Conservation (phyloP, 92 coral and sea anemone genomes). For the Actinernus sp. region DNA sequence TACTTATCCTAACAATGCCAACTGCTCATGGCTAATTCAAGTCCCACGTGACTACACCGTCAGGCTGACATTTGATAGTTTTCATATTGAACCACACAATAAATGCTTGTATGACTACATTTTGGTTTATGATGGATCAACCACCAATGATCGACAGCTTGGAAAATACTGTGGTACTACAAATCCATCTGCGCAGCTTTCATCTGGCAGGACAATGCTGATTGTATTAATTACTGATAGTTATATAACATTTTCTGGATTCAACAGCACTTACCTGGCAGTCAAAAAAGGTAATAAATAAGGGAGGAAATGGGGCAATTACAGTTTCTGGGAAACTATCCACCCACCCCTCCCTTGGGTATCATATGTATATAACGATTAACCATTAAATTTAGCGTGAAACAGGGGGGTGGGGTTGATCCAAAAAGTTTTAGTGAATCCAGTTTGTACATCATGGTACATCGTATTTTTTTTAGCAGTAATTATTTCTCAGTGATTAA, state of each 20-base stretch:
- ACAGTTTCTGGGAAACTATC: no score
- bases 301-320: no score
- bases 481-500: no score
- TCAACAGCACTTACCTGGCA: conserved; percentile 13
- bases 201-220: conserved; percentile 6
- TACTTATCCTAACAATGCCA: conserved; percentile 18
- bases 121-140: conserved; percentile 19
- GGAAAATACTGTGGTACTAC: conserved; percentile 32
- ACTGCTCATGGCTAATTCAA: conserved; percentile 15
- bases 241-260: conserved; percentile 1
- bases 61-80: conserved; percentile 13
- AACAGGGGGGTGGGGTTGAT: no score
- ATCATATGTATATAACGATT: no score
- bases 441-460: no score
- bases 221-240: conserved; percentile 14
- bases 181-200: conserved; percentile 7
- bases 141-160: conserved; percentile 10
- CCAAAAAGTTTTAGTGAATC: no score
- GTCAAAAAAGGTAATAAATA: conserved; percentile 19
- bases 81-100: not conserved
- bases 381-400: no score
- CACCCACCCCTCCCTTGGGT: no score
- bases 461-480: no score
- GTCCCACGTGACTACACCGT: conserved; percentile 29
- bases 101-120: conserved; percentile 11